Base-by-base conservation (phyloP, 1,140 invertebrate species). In the Phymastichus coffea region DNA sequence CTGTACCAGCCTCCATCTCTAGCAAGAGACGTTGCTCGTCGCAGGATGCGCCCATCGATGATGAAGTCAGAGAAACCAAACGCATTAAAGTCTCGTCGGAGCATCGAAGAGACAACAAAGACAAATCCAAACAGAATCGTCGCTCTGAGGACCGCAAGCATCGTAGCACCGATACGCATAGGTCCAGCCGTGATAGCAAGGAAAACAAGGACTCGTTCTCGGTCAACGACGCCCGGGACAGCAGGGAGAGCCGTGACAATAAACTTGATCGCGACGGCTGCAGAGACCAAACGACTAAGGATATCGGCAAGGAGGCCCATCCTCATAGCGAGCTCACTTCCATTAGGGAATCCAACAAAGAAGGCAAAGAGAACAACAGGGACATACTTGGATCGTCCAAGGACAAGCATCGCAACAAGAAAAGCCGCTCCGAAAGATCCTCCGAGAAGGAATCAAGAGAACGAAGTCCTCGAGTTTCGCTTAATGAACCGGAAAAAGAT, bases 21-120 rank as follows among this genome's bases (percentile, higher is more conserved):
- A 81, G 84, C 26, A 92, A 92, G 73, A 81, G 91, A 38, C 83
- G 90, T 48, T 84, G 90, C 57, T 91, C 89, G 44, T 90, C 88
- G 1, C 89, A 92, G 68, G 91, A 93, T 33, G 86, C 87, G 40
- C 81, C 80, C 33, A 56, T 78, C 1, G 87, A 90, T 19, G 60
- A 62, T 7, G 60, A 62, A 7, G 8, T 12, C 30, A 56, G 47
- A 25, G 60, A 62, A 23, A 74, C 77, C 0, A 93, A 92, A 67
- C 87, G 88, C 56, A 82, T 85, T 63, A 91, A 88, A 69, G 82
- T 86, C 55, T 72, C 81, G 1, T 72, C 81, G 1, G 84, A 86
- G 4, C 80, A 83, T 63, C 79, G 89, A 25, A 81, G 88, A 30
- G 88, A 91, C 66, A 89, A 87, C 40, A 91, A 90, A 77, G 89